These are phyloP conservation scores for Nomada ruficornis DNA, from an alignment of 2,888 invertebrate genomes.

Conservation along the genomic window DNA sequence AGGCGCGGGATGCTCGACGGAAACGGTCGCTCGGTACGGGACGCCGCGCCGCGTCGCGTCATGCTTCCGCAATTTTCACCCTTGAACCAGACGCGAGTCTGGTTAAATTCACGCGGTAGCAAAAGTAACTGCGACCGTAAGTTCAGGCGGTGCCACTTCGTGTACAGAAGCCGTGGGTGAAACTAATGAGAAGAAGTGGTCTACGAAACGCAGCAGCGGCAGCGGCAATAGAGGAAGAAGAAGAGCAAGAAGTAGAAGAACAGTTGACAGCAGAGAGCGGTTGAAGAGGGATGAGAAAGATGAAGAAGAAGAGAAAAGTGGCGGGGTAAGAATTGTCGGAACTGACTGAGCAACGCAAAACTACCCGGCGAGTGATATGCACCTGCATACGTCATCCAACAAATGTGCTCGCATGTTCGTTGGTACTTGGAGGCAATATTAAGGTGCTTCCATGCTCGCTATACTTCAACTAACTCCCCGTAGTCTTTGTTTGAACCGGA, in stretches of 20 bases:
- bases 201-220: conserved; percentile 35
- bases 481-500: conserved; percentile 1
- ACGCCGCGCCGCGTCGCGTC: neutral
- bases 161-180: conserved; percentile 62
- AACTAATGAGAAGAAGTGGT: conserved; percentile 56
- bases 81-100: conserved; percentile 12
- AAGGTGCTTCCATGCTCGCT: conserved; percentile 29
- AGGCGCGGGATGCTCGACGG: conserved; percentile 4
- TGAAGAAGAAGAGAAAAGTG: conserved; percentile 4
- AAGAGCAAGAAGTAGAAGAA: conserved; percentile 19
- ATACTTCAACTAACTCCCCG: conserved; percentile 23
- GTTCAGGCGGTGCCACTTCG: conserved; percentile 69
- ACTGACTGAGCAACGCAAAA: conserved; percentile 34
- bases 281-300: conserved; percentile 15
- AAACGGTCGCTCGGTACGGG: conserved; percentile 48
- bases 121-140: conserved; percentile 56
- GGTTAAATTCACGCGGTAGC: conserved; percentile 17
- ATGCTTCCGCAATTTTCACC: conserved; percentile 44
- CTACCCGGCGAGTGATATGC: conserved; percentile 5
- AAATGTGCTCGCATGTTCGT: conserved; percentile 11
- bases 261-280: neutral
- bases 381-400: conserved; percentile 11
- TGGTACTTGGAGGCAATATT: conserved; percentile 2
- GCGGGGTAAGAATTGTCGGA: conserved; percentile 22
- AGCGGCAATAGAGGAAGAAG: conserved; percentile 22